Conservation (phyloP, 2,888 invertebrate genomes). For the Nipponacmea schrenckii region DNA sequence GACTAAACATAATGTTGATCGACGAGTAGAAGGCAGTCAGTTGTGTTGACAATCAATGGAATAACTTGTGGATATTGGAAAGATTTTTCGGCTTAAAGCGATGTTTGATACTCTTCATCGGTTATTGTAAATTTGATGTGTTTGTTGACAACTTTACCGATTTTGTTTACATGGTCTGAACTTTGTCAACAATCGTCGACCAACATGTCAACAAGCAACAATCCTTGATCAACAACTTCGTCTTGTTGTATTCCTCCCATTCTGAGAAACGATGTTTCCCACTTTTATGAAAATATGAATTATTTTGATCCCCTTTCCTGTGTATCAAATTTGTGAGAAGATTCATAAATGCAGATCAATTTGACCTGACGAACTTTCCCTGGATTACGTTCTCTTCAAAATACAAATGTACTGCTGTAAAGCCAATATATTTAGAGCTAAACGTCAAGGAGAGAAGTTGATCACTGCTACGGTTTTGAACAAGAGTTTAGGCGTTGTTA, state of each 20-base stretch:
- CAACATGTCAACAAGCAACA: not conserved
- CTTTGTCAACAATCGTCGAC: not conserved
- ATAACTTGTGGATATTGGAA: not conserved
- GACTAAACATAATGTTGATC: not conserved
- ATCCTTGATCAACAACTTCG: not conserved
- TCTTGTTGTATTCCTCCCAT: not conserved
- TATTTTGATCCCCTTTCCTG: conserved; percentile 6
- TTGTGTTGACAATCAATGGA: conserved; percentile 1
- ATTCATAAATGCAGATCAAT: not conserved
- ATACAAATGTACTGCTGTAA: too few relatives aligned
- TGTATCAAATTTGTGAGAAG: not conserved
- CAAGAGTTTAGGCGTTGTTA: too few relatives aligned
- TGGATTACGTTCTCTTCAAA: not conserved
- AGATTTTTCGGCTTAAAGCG: conserved; percentile 6
- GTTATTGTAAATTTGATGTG: conserved; percentile 9
- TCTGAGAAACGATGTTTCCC: not conserved
- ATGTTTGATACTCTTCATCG: conserved; percentile 5
- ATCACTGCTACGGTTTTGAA: too few relatives aligned
- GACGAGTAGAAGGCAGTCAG: not conserved
- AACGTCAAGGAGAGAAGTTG: too few relatives aligned
- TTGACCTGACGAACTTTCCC: not conserved
- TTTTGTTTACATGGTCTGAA: not conserved
- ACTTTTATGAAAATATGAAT: not conserved
- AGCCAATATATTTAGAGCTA: too few relatives aligned
- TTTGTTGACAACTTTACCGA: conserved; percentile 4